Conservation (phyloP, 2,888 invertebrate genomes). For the Furcula furcula region DNA sequence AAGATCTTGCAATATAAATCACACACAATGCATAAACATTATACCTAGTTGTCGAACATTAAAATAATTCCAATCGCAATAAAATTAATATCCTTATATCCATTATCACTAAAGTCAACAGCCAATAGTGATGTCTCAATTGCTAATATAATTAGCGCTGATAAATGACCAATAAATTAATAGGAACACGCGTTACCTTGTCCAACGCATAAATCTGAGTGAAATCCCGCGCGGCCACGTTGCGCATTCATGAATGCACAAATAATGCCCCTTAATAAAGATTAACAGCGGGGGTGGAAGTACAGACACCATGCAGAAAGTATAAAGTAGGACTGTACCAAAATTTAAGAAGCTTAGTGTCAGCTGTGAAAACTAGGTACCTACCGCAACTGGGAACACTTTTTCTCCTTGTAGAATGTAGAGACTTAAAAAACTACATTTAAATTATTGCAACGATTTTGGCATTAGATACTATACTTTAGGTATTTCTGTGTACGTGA, state of each 20-base stretch:
- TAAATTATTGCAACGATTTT: too few species aligned
- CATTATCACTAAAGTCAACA: not conserved
- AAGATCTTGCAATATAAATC: too few species aligned
- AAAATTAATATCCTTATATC: too few species aligned
- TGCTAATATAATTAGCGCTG: conserved; percentile 3
- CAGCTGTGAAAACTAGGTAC: too few species aligned
- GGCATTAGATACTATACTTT: too few species aligned
- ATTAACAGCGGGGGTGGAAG: conserved; percentile 57
- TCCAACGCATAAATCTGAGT: conserved; percentile 52
- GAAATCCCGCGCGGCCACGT: conserved; percentile 33
- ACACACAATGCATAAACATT: too few species aligned
- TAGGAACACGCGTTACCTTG: conserved; percentile 34
- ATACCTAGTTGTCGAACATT: too few species aligned
- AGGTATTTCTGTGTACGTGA: too few species aligned
- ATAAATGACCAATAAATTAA: conserved; percentile 28
- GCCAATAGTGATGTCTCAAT: not conserved
- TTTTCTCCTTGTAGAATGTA: too few species aligned
- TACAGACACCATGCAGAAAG: conserved; percentile 3
- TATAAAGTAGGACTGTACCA: not conserved
- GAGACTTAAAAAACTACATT: too few species aligned
- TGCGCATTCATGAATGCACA: conserved; percentile 47
- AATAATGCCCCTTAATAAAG: conserved; percentile 72
- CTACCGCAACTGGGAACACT: too few species aligned
- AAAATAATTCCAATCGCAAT: too few species aligned
- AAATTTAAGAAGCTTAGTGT: not conserved